Evolutionary conservation across 2,797 vertebrate genomes (phyloP).

Genomic region (Mareca strepera): DNA sequence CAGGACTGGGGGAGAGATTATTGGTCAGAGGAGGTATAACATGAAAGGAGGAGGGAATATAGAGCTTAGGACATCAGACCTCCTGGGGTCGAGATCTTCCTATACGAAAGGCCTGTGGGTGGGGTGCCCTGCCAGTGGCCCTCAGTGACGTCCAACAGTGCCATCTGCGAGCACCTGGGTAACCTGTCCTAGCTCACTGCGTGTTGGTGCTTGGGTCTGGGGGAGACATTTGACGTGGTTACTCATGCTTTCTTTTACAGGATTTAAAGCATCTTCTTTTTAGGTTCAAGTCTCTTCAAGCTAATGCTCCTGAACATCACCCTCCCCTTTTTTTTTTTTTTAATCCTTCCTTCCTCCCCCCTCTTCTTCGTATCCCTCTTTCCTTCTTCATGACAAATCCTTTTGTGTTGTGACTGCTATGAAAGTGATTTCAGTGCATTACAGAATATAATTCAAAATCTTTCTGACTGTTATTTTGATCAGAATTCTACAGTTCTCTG

Average conservation of each 20-base stretch:
- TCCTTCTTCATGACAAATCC: not conserved
- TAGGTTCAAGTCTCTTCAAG: fast-evolving
- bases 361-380: not conserved
- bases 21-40: not conserved
- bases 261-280: not conserved
- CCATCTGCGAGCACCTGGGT: not conserved
- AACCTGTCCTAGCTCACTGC: not conserved
- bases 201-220: not conserved
- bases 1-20: not conserved
- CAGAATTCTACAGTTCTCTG: not conserved
- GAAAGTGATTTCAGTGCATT: not conserved
- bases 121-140: not conserved
- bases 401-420: not conserved
- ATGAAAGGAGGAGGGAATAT: not conserved
- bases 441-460: not conserved
- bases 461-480: not conserved
- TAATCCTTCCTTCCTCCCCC: not conserved
- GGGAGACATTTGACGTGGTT: not conserved
- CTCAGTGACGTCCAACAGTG: not conserved
- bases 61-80: not conserved
- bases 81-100: not conserved
- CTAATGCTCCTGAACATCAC: not conserved
- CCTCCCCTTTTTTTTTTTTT: not conserved
- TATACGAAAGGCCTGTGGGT: not conserved
- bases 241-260: not conserved